Evolutionary conservation across 2,888 invertebrate species (phyloP), one percentile per base, ranked within the genome.

Genomic region (Lampropteryx suffumata): DNA sequence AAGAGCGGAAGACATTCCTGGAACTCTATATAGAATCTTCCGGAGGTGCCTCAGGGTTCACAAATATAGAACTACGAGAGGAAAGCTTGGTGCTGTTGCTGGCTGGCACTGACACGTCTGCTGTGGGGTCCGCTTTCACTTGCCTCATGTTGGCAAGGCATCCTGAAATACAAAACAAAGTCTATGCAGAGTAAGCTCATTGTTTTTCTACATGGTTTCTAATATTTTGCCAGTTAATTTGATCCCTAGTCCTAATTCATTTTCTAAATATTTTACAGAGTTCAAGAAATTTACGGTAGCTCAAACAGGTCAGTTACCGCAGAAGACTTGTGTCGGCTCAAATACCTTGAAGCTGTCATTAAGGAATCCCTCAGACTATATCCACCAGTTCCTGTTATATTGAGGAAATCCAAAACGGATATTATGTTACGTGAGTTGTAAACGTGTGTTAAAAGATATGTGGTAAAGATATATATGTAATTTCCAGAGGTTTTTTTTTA

Each of bases 81-180:
- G 83, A 83, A 39, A 62, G 63, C 0, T 13, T 79, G 10, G 76
- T 79, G 1, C 42, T 82, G 3, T 37, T 73, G 3, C 7, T 75
- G 0, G 83, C 80, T 13, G 82, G 79, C 1, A 80, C 76, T 0
- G 82, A 82, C 32, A 81, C 81, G 0, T 71, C 79, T 0, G 78
- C 82, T 1, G 73, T 75, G 0, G 75, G 71, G 0, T 41, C 59
- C 0, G 62, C 69, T 0, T 81, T 76, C 32, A 64, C 69, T 0
- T 40, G 67, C 1, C 50, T 68, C 1, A 59, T 82, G 70, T 53
- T 83, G 28, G 64, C 76, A 0, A 60, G 55, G 24, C 59, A 79
- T 28, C 71, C 58, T 11, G 61, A 71, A 4, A 64, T 76, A 0
- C 81, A 81, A 48, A 67, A 80, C 1, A 67, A 67, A 37, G 65